Evolutionary conservation across 2,888 invertebrate species (phyloP).

Genomic region (Muschampia plurimacula): DNA sequence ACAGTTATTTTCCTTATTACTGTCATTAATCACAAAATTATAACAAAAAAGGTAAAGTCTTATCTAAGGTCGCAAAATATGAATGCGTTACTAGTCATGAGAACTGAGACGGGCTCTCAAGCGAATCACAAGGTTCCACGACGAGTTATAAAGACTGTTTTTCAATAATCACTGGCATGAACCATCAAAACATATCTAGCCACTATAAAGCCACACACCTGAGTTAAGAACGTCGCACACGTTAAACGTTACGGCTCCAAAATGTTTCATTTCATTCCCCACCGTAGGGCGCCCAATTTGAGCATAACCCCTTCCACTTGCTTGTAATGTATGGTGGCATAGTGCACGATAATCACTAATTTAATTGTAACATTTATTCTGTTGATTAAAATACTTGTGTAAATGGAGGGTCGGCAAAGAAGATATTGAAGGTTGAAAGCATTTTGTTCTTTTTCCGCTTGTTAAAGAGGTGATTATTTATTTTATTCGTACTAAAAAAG

Average conservation of each 20-base stretch:
- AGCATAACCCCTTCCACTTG: conserved; percentile 62
- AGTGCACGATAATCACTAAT: conserved; percentile 83
- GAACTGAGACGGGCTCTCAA: too few species aligned
- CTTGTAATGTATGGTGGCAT: conserved; percentile 78
- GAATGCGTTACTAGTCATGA: too few species aligned
- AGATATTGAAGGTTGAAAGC: not conserved
- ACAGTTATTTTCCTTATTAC: too few species aligned
- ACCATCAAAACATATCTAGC: conserved; percentile 15
- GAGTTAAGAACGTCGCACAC: conserved; percentile 66
- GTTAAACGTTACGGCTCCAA: conserved; percentile 78
- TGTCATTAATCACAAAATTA: too few species aligned
- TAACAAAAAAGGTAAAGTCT: too few species aligned
- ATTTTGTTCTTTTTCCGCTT: not conserved
- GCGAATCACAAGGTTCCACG: too few species aligned
- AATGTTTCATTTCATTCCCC: conserved; percentile 81
- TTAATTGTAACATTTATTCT: conserved; percentile 84
- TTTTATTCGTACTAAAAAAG: too few species aligned
- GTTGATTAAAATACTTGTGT: conserved; percentile 81
- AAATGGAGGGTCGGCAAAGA: conserved; percentile 58
- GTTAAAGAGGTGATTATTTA: too few species aligned
- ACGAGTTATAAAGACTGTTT: not conserved
- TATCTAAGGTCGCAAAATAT: too few species aligned
- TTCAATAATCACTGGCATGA: not conserved
- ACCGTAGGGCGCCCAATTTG: conserved; percentile 52
- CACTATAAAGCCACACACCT: conserved; percentile 19